Percentiles rank a stretch among this genome's conserved stretches.
phyloP scores from a whole-genome alignment of 2,113 vertebrate genomes.

The Sinocyclocheilus anophthalmus region DNA sequence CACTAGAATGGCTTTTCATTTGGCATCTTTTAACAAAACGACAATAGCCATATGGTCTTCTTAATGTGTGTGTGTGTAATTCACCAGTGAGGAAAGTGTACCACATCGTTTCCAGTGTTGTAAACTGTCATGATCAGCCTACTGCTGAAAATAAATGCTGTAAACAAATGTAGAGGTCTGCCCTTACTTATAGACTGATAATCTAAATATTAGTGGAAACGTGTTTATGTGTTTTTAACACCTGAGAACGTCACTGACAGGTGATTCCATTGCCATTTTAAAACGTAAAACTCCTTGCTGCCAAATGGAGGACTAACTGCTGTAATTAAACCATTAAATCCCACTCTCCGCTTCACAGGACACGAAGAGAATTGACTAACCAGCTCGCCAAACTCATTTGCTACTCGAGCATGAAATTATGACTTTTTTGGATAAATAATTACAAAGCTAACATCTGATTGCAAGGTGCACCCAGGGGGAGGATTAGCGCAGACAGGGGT shows the following conservation, averaged over 20 bases:
- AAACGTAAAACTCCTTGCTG: slow-evolving; percentile 50
- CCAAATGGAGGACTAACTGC: slow-evolving; percentile 86
- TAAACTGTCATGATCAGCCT: no score
- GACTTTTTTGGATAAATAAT: slow-evolving; percentile 97
- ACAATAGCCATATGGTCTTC: background rate
- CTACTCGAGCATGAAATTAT: slow-evolving; percentile 98
- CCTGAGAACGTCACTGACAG: background rate
- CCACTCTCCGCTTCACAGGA: slow-evolving; percentile 82
- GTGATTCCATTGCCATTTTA: slow-evolving; percentile 59
- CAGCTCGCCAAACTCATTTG: slow-evolving; percentile 87
- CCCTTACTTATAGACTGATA: background rate
- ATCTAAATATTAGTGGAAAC: slow-evolving; percentile 24
- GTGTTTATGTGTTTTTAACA: background rate
- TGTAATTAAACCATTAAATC: slow-evolving; percentile 99
- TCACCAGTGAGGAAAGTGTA: no score
- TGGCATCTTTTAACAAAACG: background rate
- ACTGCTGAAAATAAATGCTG: background rate
- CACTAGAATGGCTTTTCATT: background rate
- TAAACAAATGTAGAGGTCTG: background rate
- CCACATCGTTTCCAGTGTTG: no score
- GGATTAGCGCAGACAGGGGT: slow-evolving; percentile 96
- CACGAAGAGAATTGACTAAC: slow-evolving; percentile 81
- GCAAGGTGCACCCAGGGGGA: slow-evolving; percentile 90
- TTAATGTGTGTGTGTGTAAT: background rate
- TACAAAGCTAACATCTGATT: slow-evolving; percentile 99